Percentiles rank a stretch among this genome's conserved stretches.
Conservation (phyloP, 2,797 vertebrate species). For the Sebastes iracundus region DNA sequence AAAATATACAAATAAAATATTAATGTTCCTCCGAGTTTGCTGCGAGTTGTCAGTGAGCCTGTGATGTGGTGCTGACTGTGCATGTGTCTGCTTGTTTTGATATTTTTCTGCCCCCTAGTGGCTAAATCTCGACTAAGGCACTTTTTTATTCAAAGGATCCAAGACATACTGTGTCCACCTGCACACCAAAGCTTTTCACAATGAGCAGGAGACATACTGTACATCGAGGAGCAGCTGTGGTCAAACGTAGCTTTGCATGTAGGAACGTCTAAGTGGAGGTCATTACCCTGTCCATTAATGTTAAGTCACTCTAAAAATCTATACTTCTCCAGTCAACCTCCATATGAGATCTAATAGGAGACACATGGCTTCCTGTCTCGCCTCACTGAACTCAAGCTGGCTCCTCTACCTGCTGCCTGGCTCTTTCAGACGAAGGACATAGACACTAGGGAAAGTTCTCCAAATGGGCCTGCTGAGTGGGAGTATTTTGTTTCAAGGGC, state of each 20-base stretch:
- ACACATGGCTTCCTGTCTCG: constrained; percentile 54
- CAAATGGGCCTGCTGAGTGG: constrained; percentile 25
- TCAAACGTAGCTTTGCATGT: constrained; percentile 18
- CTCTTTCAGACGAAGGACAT: constrained; percentile 22
- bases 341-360: constrained; percentile 33
- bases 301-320: constrained; percentile 59
- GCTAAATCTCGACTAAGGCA: background rate
- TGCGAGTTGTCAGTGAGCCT: background rate
- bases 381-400: constrained; percentile 37
- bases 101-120: constrained; percentile 42
- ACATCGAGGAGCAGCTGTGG: background rate
- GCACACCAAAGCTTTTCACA: background rate
- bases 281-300: constrained; percentile 64
- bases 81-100: background rate
- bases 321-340: constrained; percentile 34
- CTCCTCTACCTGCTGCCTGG: constrained; percentile 39
- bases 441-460: constrained; percentile 41
- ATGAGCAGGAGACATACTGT: background rate
- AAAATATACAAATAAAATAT: background rate
- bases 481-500: constrained; percentile 40
- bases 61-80: background rate
- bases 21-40: background rate
- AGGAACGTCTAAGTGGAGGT: constrained; percentile 34
- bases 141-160: background rate
- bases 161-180: background rate